These are phyloP conservation scores for Telmatherina bonti DNA, from an alignment of 2,797 vertebrate genomes.

Conservation along the genomic window DNA sequence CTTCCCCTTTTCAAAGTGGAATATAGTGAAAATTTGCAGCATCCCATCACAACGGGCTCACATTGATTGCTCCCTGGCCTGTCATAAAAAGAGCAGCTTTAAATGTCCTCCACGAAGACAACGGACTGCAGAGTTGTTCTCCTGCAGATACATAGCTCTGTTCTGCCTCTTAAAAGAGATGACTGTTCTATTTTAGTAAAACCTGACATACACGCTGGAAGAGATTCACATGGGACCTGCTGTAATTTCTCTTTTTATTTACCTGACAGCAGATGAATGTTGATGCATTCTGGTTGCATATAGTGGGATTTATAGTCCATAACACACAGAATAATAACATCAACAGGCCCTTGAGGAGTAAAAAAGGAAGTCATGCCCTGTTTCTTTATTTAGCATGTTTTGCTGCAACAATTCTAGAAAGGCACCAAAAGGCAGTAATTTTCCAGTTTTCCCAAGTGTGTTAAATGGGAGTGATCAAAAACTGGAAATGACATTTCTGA, in stretches of 20 bases:
- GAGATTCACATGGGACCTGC: constrained; percentile 22
- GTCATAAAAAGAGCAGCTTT: constrained; percentile 60
- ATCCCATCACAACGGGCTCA: constrained; percentile 55
- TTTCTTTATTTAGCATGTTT: constrained; percentile 14
- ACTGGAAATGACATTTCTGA: no score
- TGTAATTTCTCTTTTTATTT: constrained; percentile 36
- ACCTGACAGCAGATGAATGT: constrained; percentile 28
- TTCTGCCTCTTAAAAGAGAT: constrained; percentile 35
- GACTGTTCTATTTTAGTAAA: constrained; percentile 38
- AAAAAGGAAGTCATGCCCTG: not conserved
- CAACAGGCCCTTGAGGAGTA: not conserved
- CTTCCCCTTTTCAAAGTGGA: constrained; percentile 66
- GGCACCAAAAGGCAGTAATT: constrained; percentile 37
- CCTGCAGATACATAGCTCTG: constrained; percentile 17
- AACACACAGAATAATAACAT: constrained; percentile 20
- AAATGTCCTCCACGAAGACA: constrained; percentile 48
- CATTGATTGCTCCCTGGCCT: constrained; percentile 69
- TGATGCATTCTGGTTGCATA: constrained; percentile 22
- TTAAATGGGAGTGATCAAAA: not conserved
- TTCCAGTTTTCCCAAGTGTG: constrained; percentile 10
- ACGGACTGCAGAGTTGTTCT: constrained; percentile 43
- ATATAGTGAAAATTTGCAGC: constrained; percentile 58
- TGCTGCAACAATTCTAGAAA: constrained; percentile 36
- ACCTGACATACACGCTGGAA: constrained; percentile 36
- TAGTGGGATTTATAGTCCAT: constrained; percentile 23